Evolutionary conservation across 2,797 vertebrate species (phyloP).

Genomic region (Channa striata): DNA sequence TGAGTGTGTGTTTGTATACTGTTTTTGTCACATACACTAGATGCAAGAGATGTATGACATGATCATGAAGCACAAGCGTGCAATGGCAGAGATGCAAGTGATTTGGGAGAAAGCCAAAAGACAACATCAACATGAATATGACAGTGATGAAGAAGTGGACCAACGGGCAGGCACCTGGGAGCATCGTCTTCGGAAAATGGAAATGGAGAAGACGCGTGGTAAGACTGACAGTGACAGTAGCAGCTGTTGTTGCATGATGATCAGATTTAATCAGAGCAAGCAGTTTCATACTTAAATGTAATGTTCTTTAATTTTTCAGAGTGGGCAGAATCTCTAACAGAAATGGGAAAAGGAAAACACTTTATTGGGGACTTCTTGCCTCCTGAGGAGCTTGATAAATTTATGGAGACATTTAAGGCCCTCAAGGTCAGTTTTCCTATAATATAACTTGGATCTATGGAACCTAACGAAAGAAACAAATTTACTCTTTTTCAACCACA

Average conservation of each 20-base stretch:
- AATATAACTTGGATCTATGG: constrained; percentile 1
- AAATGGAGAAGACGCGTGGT: constrained; percentile 99
- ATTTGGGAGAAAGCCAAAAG: constrained; percentile 95
- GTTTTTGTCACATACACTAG: constrained; percentile 68
- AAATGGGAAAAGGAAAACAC: constrained; percentile 98
- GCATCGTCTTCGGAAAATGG: constrained; percentile 94
- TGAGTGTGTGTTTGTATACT: neutral
- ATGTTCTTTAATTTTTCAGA: constrained; percentile 89
- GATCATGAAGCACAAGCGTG: constrained; percentile 98
- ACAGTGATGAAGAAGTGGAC: constrained; percentile 98
- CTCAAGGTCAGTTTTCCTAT: constrained; percentile 87
- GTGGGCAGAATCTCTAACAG: constrained; percentile 98
- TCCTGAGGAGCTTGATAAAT: constrained; percentile 96
- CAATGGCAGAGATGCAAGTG: constrained; percentile 97
- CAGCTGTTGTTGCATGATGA: neutral
- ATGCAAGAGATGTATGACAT: constrained; percentile 99
- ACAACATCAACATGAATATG: constrained; percentile 96
- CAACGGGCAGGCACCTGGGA: constrained; percentile 94
- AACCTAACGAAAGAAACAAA: neutral
- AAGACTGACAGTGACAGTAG: constrained; percentile 3
- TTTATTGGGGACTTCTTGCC: constrained; percentile 99
- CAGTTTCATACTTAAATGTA: neutral
- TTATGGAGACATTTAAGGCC: constrained; percentile 99
- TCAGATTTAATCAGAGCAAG: neutral
- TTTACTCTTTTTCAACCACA: neutral